Conservation (phyloP, 2,797 vertebrate species). For the Tokudaia muenninki region DNA sequence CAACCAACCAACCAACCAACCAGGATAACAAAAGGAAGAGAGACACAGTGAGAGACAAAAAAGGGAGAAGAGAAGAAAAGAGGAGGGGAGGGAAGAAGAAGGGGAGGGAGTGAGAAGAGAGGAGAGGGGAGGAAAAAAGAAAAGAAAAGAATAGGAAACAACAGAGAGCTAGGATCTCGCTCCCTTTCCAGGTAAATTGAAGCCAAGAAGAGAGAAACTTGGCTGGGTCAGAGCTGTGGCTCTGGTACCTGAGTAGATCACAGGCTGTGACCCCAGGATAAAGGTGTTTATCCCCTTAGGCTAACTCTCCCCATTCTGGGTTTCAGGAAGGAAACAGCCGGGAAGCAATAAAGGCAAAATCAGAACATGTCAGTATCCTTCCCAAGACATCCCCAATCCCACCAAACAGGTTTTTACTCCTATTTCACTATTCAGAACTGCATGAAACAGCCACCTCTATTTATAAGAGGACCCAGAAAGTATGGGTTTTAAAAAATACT, state of each 20-base stretch:
- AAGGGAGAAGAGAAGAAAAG: background rate
- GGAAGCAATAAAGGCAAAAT: background rate
- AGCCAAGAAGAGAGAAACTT: background rate
- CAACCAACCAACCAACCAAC: background rate
- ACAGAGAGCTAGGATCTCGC: background rate
- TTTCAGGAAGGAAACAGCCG: background rate
- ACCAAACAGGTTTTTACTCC: background rate
- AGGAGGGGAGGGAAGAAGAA: background rate
- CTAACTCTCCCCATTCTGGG: background rate
- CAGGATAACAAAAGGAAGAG: background rate
- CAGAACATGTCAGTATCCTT: background rate
- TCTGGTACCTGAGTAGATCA: background rate
- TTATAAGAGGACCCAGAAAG: background rate
- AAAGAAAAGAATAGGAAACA: no score
- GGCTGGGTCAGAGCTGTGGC: background rate
- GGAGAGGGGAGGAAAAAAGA: no score
- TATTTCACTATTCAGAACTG: background rate
- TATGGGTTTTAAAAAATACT: background rate
- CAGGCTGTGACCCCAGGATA: background rate
- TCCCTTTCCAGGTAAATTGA: background rate
- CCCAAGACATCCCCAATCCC: background rate
- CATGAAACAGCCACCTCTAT: background rate
- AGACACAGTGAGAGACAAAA: background rate
- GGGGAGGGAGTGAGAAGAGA: accelerated
- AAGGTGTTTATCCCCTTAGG: background rate